phyloP scores from a whole-genome alignment of 2,113 vertebrate genomes.

The Dasypus novemcinctus region DNA sequence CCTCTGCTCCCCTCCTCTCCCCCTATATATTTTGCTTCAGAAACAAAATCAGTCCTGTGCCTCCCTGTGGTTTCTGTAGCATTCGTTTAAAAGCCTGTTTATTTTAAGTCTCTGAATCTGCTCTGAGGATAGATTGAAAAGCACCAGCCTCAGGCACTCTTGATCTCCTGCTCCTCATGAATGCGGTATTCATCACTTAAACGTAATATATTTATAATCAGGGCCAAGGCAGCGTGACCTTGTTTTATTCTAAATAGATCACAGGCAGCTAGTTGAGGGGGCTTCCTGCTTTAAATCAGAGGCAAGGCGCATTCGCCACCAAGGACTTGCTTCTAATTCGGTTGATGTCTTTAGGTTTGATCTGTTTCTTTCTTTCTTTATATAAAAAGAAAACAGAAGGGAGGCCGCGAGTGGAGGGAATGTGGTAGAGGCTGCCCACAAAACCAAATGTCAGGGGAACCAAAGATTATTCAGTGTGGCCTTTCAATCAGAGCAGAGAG shows the following conservation, averaged over 20 bases:
- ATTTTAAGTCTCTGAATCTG: slow-evolving; percentile 54
- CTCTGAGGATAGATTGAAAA: slow-evolving; percentile 69
- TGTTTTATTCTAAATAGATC: slow-evolving; percentile 77
- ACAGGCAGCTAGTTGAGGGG: slow-evolving; percentile 37
- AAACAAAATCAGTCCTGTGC: slow-evolving; percentile 45
- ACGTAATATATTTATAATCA: slow-evolving; percentile 73
- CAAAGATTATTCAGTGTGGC: background rate
- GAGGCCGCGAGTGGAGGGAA: slow-evolving; percentile 2
- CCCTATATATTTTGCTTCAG: slow-evolving; percentile 28
- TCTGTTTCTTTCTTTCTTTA: slow-evolving; percentile 62
- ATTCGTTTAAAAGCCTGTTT: slow-evolving; percentile 52
- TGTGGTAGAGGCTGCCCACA: background rate
- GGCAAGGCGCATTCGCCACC: slow-evolving; percentile 4
- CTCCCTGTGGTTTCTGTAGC: slow-evolving; percentile 23
- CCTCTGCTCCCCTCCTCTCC: background rate
- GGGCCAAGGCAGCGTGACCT: slow-evolving; percentile 56
- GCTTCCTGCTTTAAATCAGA: slow-evolving; percentile 70
- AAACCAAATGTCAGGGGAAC: background rate
- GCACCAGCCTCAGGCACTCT: slow-evolving; percentile 52
- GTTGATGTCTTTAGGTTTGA: slow-evolving; percentile 65
- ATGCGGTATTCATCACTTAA: slow-evolving; percentile 60
- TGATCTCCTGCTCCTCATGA: slow-evolving; percentile 71
- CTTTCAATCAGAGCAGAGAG: background rate
- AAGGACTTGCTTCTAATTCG: slow-evolving; percentile 60
- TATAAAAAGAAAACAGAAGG: slow-evolving; percentile 35